phyloP scores from a whole-genome alignment of 2,113 vertebrate species.

The Tachuris rubrigastra region DNA sequence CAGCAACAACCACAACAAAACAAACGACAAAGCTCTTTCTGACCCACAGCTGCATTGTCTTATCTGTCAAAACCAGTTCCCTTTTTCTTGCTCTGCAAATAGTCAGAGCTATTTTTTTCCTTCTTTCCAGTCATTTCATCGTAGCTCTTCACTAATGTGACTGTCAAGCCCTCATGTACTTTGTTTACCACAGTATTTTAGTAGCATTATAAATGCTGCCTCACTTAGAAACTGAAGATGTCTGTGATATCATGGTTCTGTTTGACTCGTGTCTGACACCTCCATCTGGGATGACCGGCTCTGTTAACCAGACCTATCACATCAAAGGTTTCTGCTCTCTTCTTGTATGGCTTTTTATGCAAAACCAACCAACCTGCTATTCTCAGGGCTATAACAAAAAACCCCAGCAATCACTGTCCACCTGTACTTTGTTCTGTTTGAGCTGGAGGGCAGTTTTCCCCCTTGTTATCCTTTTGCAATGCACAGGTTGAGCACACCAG shows the following conservation, averaged over 20 bases:
- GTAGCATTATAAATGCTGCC: neutral
- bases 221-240: neutral
- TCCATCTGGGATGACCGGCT: neutral
- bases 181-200: slow-evolving; percentile 26
- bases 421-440: neutral
- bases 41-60: neutral
- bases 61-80: slow-evolving; percentile 33
- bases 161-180: slow-evolving; percentile 16
- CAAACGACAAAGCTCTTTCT: neutral
- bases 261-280: neutral
- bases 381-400: neutral
- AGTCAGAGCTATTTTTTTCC: neutral
- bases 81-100: neutral
- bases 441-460: neutral
- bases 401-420: fast-evolving
- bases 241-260: neutral
- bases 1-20: neutral
- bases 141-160: neutral
- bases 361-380: neutral
- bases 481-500: neutral
- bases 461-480: neutral
- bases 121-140: slow-evolving; percentile 4
- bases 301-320: neutral
- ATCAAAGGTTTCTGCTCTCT: neutral
- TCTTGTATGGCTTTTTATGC: neutral